These are phyloP conservation scores for Thymelicus lineola DNA, from an alignment of 2,888 invertebrate species.

Conservation along the genomic window DNA sequence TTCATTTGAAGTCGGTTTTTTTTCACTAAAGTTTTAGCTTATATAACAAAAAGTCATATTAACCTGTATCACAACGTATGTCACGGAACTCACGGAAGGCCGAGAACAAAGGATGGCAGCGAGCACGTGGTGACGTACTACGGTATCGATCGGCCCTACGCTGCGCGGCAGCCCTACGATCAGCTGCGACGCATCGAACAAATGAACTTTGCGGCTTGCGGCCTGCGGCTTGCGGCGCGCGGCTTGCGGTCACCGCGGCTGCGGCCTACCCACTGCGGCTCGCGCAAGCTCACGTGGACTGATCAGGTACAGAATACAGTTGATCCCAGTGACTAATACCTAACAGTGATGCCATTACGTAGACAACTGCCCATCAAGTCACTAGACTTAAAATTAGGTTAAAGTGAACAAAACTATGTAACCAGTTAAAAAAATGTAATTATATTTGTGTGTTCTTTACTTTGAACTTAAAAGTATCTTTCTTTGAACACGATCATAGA, in stretches of 20 bases:
- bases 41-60: too few species aligned
- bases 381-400: too few species aligned
- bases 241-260: not conserved
- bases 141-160: conserved; percentile 7
- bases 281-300: not conserved
- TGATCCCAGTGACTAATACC: too few species aligned
- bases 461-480: too few species aligned
- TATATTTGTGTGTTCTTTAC: too few species aligned
- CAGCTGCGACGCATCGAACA: conserved; percentile 12
- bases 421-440: too few species aligned
- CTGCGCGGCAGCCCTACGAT: conserved; percentile 7
- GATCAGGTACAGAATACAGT: not conserved
- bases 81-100: not conserved
- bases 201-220: conserved; percentile 9
- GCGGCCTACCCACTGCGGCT: not conserved
- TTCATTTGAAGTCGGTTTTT: too few species aligned
- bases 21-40: too few species aligned
- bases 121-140: not conserved
- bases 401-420: too few species aligned
- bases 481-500: too few species aligned
- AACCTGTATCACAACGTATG: not conserved
- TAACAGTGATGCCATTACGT: too few species aligned
- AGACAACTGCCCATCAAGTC: too few species aligned
- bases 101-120: conserved; percentile 1
- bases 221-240: conserved; percentile 4